Evolutionary conservation across 2,113 vertebrate genomes (phyloP).

Genomic region (Mugil cephalus): DNA sequence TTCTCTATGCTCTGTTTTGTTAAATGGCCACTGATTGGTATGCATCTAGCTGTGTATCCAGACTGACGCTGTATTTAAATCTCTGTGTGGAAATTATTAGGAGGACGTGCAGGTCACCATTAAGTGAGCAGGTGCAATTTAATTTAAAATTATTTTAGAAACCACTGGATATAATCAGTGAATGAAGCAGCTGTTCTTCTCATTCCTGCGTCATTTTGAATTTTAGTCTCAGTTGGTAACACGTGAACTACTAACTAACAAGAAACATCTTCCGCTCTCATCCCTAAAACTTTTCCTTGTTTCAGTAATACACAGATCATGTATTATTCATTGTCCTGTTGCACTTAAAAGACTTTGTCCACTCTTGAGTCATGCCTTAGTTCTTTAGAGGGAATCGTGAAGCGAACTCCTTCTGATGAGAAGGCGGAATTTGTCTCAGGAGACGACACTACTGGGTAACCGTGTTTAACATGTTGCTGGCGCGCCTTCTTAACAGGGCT

Average conservation of each 20-base stretch:
- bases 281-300: slow-evolving; percentile 33
- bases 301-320: slow-evolving; percentile 52
- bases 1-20: slow-evolving; percentile 42
- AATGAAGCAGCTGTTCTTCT: neutral
- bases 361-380: slow-evolving; percentile 50
- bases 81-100: neutral
- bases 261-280: slow-evolving; percentile 39
- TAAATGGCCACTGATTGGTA: slow-evolving; percentile 15
- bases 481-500: neutral
- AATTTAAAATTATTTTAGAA: slow-evolving; percentile 18
- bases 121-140: neutral
- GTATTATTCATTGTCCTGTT: slow-evolving; percentile 59
- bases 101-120: neutral
- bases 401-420: slow-evolving; percentile 33
- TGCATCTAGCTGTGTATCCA: neutral
- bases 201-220: slow-evolving; percentile 2
- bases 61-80: neutral
- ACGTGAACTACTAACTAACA: slow-evolving; percentile 12
- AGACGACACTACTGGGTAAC: slow-evolving; percentile 35
- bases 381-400: slow-evolving; percentile 39
- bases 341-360: slow-evolving; percentile 52
- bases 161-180: neutral
- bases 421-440: slow-evolving; percentile 20
- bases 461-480: slow-evolving; percentile 44
- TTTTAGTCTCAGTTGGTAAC: slow-evolving; percentile 17